Percentiles rank a stretch among this genome's conserved stretches.
Conservation (phyloP, 2,888 invertebrate species). For the Pocota personata region DNA sequence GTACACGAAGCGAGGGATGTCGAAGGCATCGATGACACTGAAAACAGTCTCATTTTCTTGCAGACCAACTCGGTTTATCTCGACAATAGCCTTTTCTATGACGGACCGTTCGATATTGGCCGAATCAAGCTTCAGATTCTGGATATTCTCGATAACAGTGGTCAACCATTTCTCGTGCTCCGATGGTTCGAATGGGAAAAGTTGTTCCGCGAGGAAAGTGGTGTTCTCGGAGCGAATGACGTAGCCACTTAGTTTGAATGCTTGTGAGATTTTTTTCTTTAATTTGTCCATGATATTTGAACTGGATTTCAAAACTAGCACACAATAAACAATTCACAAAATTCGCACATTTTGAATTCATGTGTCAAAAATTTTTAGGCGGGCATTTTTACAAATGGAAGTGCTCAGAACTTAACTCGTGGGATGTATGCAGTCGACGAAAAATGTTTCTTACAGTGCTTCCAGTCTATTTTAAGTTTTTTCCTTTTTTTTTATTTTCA, state of each 20-base stretch:
- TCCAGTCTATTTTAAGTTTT: too few species aligned
- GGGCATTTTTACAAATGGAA: neutral
- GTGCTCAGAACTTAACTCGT: neutral
- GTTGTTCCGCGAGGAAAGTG: constrained; percentile 88
- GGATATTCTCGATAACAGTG: constrained; percentile 89
- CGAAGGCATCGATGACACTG: constrained; percentile 91
- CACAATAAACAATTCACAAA: constrained; percentile 5
- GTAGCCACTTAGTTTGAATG: constrained; percentile 91
- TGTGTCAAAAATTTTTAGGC: constrained; percentile 44
- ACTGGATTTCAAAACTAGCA: neutral
- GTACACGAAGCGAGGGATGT: constrained; percentile 90
- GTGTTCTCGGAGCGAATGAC: constrained; percentile 89
- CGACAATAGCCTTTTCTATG: constrained; percentile 87
- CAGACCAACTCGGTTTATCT: constrained; percentile 80
- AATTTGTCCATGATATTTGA: constrained; percentile 77
- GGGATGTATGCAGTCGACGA: too few species aligned
- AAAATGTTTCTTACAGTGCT: too few species aligned
- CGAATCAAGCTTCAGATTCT: constrained; percentile 89
- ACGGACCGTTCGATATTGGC: constrained; percentile 89
- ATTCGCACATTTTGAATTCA: constrained; percentile 33
- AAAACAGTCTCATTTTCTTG: constrained; percentile 87
- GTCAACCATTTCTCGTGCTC: constrained; percentile 89
- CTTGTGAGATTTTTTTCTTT: constrained; percentile 86
- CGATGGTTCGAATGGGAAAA: constrained; percentile 85
- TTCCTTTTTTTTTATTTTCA: too few species aligned